Base-by-base conservation (phyloP, 2,888 invertebrate species). In the Tuta absoluta region DNA sequence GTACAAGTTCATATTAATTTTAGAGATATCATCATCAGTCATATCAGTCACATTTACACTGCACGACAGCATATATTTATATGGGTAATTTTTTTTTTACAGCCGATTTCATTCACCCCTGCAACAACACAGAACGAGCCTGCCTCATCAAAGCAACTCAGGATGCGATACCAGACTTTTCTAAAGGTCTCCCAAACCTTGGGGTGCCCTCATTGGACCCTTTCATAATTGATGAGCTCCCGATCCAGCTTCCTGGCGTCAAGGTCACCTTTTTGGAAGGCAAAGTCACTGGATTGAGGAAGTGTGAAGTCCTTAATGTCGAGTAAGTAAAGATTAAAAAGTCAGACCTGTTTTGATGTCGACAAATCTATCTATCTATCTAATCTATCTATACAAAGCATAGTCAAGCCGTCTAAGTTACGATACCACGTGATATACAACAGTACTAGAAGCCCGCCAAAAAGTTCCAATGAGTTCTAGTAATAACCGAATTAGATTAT, bases 61-160 rank as follows among this genome's bases (percentile, higher is more conserved):
- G 1, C 14, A 53, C 7, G 7, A 7, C 33, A n/a, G 7, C 11
- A 2, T 23, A 17, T 5, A 24, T 7, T 33, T 17, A 28, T 2
- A n/a, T 24, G 0, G 0, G 3, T 17, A n/a, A 33, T 33, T 63
- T 63, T 12, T 63, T 49, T 45, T 45, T 74, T 74, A 58, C 88
- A 91, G 91, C 91, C 56, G 86, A 87, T 67, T 91, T 85, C 74
- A 90, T 91, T 57, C 81, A 83, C 23, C 90, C 91, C 5, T 91
- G 91, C 79, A 91, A 91, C 72, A 87, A 66, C 63, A 88, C 91
- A 2, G 85, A 86, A 1, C 81, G 86, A 5, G 78, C 82, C 0
- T 91, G 91, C 65, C 77, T 91, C 10, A 79, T 88, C 64, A 77
- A 85, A 72, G 86, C 91, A 0, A 91, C 91, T 0, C 80, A 82